A percentile compares a stretch with the other conserved stretches of the same genome.
These are phyloP conservation scores for Notamacropus eugenii DNA, from an alignment of 2,797 vertebrate genomes.

Conservation along the genomic window DNA sequence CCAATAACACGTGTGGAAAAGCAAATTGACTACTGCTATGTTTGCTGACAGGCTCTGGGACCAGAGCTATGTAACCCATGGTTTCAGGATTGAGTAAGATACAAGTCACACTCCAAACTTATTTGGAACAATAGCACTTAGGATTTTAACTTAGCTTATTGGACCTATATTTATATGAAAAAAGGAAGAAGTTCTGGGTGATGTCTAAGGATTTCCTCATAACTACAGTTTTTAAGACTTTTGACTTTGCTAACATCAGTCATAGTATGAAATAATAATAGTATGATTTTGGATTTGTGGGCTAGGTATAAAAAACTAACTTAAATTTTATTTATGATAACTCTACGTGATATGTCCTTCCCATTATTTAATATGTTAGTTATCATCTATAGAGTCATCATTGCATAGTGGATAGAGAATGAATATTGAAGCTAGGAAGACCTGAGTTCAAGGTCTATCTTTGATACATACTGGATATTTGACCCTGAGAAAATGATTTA, in stretches of 20 bases:
- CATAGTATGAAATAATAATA: background rate
- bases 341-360: background rate
- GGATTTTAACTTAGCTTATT: background rate
- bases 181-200: background rate
- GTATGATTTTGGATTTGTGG: background rate
- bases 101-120: slow-evolving; percentile 31
- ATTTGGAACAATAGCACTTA: slow-evolving; percentile 47
- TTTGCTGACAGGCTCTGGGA: slow-evolving; percentile 34
- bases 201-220: background rate
- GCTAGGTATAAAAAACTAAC: background rate
- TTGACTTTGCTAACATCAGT: background rate
- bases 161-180: background rate
- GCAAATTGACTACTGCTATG: slow-evolving; percentile 44
- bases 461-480: background rate
- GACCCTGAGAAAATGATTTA: background rate
- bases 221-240: background rate
- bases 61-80: background rate
- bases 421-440: background rate
- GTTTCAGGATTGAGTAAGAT: slow-evolving; percentile 54
- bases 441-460: background rate
- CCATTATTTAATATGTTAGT: background rate
- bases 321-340: background rate
- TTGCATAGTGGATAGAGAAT: background rate
- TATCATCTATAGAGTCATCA: background rate
- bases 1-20: slow-evolving; percentile 68